A percentile compares a stretch with the other conserved stretches of the same genome.
Evolutionary conservation across 2,797 vertebrate species (phyloP).

Genomic region (Craterocephalus amniculus): DNA sequence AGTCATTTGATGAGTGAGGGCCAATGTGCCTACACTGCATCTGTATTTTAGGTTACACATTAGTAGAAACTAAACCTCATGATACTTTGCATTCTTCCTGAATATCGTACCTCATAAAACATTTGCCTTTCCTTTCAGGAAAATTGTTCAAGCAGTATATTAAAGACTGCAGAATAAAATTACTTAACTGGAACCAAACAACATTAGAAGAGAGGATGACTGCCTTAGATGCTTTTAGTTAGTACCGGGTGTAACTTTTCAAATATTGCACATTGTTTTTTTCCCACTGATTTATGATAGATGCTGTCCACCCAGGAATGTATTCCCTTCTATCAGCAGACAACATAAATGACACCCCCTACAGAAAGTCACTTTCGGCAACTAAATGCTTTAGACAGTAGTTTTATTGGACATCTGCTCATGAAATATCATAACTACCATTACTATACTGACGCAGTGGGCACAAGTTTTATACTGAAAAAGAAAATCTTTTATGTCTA

Average conservation of each 20-base stretch:
- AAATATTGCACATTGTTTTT: slow-evolving; percentile 50
- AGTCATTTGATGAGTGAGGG: no score
- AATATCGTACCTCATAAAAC: slow-evolving; percentile 1
- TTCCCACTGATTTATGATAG: slow-evolving; percentile 59
- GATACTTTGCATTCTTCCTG: slow-evolving; percentile 26
- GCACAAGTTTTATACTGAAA: background rate
- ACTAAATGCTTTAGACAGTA: background rate
- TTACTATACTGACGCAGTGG: background rate
- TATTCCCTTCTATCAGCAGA: slow-evolving; percentile 33
- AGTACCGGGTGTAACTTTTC: slow-evolving; percentile 60
- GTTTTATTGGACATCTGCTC: background rate
- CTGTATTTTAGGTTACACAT: slow-evolving; percentile 42
- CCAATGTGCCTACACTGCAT: slow-evolving; percentile 48
- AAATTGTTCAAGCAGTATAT: slow-evolving; percentile 2
- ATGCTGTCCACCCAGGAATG: slow-evolving; percentile 42
- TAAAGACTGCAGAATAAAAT: slow-evolving; percentile 24
- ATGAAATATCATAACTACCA: background rate
- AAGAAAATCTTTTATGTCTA: background rate
- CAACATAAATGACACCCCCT: slow-evolving; percentile 23
- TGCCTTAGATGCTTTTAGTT: slow-evolving; percentile 60
- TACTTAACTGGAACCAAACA: slow-evolving; percentile 49
- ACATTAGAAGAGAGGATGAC: slow-evolving; percentile 21
- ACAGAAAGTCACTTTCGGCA: slow-evolving; percentile 15
- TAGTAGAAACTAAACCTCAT: slow-evolving; percentile 15
- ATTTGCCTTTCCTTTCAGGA: slow-evolving; percentile 19